Evolutionary conservation across 2,888 invertebrate genomes (phyloP), one percentile per base, ranked within the genome.

Genomic region (Apodemia hepburni): DNA sequence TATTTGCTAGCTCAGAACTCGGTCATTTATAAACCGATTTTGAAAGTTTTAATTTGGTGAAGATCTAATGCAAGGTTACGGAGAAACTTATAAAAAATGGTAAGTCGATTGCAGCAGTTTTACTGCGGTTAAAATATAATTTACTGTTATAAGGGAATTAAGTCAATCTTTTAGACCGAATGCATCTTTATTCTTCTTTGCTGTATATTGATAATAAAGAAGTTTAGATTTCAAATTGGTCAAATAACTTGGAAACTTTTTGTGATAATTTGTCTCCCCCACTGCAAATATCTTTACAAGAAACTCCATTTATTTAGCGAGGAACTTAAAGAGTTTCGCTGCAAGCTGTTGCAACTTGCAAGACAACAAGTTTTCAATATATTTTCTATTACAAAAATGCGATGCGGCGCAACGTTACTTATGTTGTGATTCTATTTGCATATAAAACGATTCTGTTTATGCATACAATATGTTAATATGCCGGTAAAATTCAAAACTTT

Each of bases 351-450:
- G 57, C 57, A 27, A 57, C 15, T 29, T 57, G 17, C 47, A 47
- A 47, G 47, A 47, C 47, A 47, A 47, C n/a, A 47, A 57, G 15
- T 15, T 57, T 57, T 7, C 57, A 29, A 57, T 29, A 57, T 29
- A 57, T 57, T 57, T 57, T 57, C 57, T 57, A 57, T 57, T 57
- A 57, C 27, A 57, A 57, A 57, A 27, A 57, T 27, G 57, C 57
- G 15, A 54, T 12, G 27, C 27, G 57, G 57, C 4, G 57, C 29
- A 15, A 12, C 29, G 29, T 27, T 29, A 57, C 29, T 57, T 57
- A 57, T 27, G 57, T 27, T 27, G 57, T 57, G 29, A 57, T 57
- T 57, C 15, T 57, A 57, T 57, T 57, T 57, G 57, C 57, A 57
- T 57, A 57, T n/a, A 57, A 57, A 57, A 57, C 57, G 57, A 27